Evolutionary conservation across 1,140 invertebrate genomes (phyloP), one percentile per base, ranked within the genome.

Genomic region (Neodiprion lecontei): DNA sequence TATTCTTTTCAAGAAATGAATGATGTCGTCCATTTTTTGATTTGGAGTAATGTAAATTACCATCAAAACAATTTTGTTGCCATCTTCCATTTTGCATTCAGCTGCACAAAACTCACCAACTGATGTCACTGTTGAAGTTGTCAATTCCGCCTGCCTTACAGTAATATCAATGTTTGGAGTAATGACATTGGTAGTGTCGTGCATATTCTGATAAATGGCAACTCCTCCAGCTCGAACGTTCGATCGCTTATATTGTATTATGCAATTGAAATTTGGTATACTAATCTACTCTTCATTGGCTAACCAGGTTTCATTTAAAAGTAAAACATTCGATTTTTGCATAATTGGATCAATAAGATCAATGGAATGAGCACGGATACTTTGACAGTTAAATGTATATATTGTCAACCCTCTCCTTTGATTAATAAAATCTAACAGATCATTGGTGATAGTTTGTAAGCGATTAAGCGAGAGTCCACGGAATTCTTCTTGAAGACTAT

Each of bases 41-140:
- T 75, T 75, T 12, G 74, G 74, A 40, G 68, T 61, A 23, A 71
- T 75, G 53, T 75, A 75, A 11, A 75, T 50, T 12, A 47, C 69
- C 17, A 75, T 47, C 21, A 72, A 47, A 8, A 70, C 17, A 48
- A 75, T 70, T n/a, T 10, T 28, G n/a, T 67, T 47, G 48, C 40
- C 28, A 40, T 10, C 67, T 67, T 70, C 49, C 11, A 9, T 9
- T 7, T 14, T 9, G 68, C 69, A 75, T 61, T 67, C n/a, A 71
- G 48, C 48, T 9, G 40, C n/a, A 67, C 69, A 72, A 40, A 71
- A 66, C 3, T 75, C 69, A 7, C 69, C 69, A 71, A 66, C 47
- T 12, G 10, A 28, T 48, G 53, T 9, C 23, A 48, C 11, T 21
- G n/a, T 67, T n/a, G 17, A 53, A 21, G 72, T 21, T 9, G 67